A percentile compares a stretch with the other conserved stretches of the same genome.
Conservation (phyloP, 2,888 invertebrate genomes). For the Brachyopa scutellaris region DNA sequence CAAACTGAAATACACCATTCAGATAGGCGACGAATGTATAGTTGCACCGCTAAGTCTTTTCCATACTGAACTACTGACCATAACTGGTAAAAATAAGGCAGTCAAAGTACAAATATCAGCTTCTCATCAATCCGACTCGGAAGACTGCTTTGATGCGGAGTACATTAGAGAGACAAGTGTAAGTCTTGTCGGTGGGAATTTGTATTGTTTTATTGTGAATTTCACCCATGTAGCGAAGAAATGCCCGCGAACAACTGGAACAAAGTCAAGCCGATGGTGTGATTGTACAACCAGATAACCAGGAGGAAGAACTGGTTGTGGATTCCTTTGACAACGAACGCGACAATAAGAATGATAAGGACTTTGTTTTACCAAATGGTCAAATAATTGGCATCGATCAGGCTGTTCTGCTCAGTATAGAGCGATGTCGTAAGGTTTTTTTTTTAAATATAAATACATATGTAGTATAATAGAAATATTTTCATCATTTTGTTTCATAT, state of each 20-base stretch:
- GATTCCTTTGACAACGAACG: constrained; percentile 84
- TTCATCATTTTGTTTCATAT: not conserved
- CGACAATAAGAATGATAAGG: constrained; percentile 84
- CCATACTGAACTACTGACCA: constrained; percentile 92
- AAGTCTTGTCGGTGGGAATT: constrained; percentile 72
- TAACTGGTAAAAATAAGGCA: constrained; percentile 88
- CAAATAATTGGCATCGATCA: constrained; percentile 94
- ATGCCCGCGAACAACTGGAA: constrained; percentile 82
- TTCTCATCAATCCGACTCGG: constrained; percentile 89
- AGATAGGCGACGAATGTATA: constrained; percentile 94
- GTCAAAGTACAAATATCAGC: constrained; percentile 88
- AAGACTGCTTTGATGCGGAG: constrained; percentile 96
- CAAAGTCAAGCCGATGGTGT: constrained; percentile 81
- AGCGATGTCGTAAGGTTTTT: constrained; percentile 88
- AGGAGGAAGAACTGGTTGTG: constrained; percentile 89
- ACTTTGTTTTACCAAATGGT: constrained; percentile 88
- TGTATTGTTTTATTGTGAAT: not conserved
- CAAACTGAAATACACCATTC: constrained; percentile 88
- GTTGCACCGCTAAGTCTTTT: constrained; percentile 95
- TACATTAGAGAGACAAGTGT: constrained; percentile 94
- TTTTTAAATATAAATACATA: constrained; percentile 15
- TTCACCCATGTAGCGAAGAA: constrained; percentile 82
- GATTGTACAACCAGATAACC: constrained; percentile 82
- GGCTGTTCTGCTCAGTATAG: constrained; percentile 95
- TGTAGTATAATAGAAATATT: not conserved